Base-by-base conservation (phyloP, 2,888 invertebrate species). In the Amphipoea lucens region DNA sequence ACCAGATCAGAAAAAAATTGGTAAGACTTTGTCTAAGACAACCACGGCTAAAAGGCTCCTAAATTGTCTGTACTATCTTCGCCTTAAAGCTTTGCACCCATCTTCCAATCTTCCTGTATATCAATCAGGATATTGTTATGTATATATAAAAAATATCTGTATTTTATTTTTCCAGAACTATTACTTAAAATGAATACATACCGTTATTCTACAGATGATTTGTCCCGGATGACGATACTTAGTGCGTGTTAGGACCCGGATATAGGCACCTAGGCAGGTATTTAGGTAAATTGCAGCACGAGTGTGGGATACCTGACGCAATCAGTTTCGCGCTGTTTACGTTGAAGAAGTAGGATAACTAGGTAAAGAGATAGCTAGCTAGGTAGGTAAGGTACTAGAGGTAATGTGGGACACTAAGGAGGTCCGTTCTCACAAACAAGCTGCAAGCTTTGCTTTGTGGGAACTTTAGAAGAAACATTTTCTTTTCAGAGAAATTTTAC, bases 251-350 rank as follows among this genome's bases (percentile, higher is more conserved):
- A 48, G 36, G 45, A 20, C 60, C 67, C 57, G 51, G 72, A 76
- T 63, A 62, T 62, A 62, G n/a, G 40, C 12, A 1, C 51, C 54
- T 45, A 45, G n/a, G 9, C 6, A 23, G 48, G 51, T 75, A 81
- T 73, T 73, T 70, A 74, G 69, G 62, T 83, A 83, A 83, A 74
- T 71, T 74, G 74, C 83, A n/a, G 70, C 5, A 6, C 42, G 36
- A 74, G 62, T 78, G 83, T 83, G 82, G 83, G 79, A 83, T 79
- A 73, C 69, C 83, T 65, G 65, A 83, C 68, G 75, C 79, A 75
- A 72, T 73, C 57, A 17, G 84, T 75, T 79, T 83, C 72, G 69
- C 79, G 79, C 69, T 83, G 84, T 29, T 84, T 83, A 73, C 62
- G 60, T 36, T 29, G 29, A 23, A 62, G 48, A 79, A 79, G 79